Conservation (phyloP, 2,888 invertebrate species). For the Craniophora ligustri region DNA sequence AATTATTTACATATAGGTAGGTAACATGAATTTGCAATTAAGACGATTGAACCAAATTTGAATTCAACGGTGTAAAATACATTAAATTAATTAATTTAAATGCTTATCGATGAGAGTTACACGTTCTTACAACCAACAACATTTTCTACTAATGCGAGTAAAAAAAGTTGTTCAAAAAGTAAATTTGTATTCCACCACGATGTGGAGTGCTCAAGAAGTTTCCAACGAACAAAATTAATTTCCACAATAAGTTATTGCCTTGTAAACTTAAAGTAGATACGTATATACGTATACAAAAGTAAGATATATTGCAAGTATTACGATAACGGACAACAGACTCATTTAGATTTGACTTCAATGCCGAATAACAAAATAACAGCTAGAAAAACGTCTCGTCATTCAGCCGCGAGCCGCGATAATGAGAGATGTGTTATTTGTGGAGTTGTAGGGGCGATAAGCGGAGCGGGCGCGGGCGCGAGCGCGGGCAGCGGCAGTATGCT, state of each 20-base stretch:
- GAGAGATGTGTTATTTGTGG: conserved; percentile 17
- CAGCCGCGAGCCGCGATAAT: conserved; percentile 18
- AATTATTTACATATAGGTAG: too few species aligned
- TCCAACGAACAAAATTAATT: conserved; percentile 8
- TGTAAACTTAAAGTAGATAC: conserved; percentile 18
- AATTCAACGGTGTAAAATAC: neutral
- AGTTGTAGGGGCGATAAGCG: conserved; percentile 13
- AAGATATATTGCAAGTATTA: conserved; percentile 5
- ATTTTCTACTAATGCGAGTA: neutral
- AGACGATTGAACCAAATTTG: too few species aligned
- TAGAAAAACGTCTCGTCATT: conserved; percentile 15
- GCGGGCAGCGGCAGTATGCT: neutral
- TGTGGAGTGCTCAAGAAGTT: neutral
- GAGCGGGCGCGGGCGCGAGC: conserved; percentile 2
- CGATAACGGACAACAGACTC: conserved; percentile 17
- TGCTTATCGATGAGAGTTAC: neutral
- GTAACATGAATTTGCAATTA: too few species aligned
- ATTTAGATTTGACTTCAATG: conserved; percentile 43
- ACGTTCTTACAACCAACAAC: neutral
- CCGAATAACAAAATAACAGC: conserved; percentile 29
- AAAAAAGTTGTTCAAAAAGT: neutral
- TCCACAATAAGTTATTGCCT: conserved; percentile 15
- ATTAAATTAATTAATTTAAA: neutral
- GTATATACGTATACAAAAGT: neutral
- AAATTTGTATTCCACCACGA: neutral